These are phyloP conservation scores for Nycticorax nycticorax DNA, from an alignment of 2,113 vertebrate genomes.

Conservation along the genomic window DNA sequence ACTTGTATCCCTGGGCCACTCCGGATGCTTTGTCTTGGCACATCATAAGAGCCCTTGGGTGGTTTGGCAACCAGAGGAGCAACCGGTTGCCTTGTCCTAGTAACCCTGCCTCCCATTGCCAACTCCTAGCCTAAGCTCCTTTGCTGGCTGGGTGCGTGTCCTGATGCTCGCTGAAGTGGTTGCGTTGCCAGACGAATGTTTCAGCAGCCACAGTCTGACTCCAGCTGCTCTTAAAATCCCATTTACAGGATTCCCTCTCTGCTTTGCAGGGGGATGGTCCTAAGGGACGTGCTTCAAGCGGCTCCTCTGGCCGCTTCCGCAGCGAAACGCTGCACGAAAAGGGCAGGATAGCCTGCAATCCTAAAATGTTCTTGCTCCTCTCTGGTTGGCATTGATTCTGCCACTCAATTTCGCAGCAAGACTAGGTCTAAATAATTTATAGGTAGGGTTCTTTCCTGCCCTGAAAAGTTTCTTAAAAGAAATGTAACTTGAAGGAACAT, in stretches of 20 bases:
- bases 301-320: background rate
- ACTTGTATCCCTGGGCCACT: background rate
- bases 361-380: background rate
- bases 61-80: background rate
- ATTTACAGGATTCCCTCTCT: background rate
- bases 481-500: background rate
- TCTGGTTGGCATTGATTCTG: background rate
- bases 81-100: background rate
- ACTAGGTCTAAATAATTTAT: background rate
- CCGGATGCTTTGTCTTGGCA: background rate
- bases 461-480: background rate
- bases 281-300: background rate
- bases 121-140: background rate
- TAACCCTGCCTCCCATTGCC: background rate
- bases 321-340: background rate
- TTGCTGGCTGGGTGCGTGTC: background rate
- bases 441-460: background rate
- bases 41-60: background rate
- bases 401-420: background rate
- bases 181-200: background rate
- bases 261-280: background rate
- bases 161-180: background rate
- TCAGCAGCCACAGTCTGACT: background rate
- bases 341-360: background rate
- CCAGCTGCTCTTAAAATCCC: constrained; percentile 3